Evolutionary conservation across 2,797 vertebrate species (phyloP).

Genomic region (Acipenser ruthenus): DNA sequence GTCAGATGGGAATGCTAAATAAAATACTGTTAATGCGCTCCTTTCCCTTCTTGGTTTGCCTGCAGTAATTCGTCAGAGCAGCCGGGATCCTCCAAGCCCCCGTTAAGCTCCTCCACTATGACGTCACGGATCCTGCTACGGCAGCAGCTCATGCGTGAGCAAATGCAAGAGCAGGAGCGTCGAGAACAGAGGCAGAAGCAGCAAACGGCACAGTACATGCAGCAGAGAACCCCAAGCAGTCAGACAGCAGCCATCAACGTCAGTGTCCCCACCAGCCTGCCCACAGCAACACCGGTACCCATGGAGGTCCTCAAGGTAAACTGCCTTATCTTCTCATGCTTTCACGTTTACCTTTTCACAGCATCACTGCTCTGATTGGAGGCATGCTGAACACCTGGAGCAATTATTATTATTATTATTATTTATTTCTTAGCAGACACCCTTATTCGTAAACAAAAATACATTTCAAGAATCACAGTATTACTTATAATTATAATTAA

Average conservation of each 20-base stretch:
- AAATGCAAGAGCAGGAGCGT: slow-evolving; percentile 72
- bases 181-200: slow-evolving; percentile 77
- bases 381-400: too few species aligned
- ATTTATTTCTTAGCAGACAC: too few species aligned
- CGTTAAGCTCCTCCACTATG: slow-evolving; percentile 62
- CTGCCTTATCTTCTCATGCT: too few species aligned
- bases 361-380: too few species aligned
- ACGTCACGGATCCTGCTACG: slow-evolving; percentile 70
- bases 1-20: too few species aligned
- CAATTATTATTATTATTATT: too few species aligned
- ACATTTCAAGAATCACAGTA: too few species aligned
- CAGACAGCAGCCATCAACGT: slow-evolving; percentile 78
- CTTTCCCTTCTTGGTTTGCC: slow-evolving; percentile 37
- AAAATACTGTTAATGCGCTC: neutral
- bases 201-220: slow-evolving; percentile 79
- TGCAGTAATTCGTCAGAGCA: slow-evolving; percentile 67
- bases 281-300: slow-evolving; percentile 66
- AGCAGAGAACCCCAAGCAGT: slow-evolving; percentile 62
- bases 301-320: slow-evolving; percentile 83
- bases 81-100: slow-evolving; percentile 69
- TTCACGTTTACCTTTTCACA: too few species aligned
- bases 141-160: slow-evolving; percentile 68
- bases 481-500: too few species aligned
- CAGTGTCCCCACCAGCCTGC: slow-evolving; percentile 54
- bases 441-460: too few species aligned